These are phyloP conservation scores for Acleris laterana DNA, from an alignment of 2,888 invertebrate species.

Conservation along the genomic window DNA sequence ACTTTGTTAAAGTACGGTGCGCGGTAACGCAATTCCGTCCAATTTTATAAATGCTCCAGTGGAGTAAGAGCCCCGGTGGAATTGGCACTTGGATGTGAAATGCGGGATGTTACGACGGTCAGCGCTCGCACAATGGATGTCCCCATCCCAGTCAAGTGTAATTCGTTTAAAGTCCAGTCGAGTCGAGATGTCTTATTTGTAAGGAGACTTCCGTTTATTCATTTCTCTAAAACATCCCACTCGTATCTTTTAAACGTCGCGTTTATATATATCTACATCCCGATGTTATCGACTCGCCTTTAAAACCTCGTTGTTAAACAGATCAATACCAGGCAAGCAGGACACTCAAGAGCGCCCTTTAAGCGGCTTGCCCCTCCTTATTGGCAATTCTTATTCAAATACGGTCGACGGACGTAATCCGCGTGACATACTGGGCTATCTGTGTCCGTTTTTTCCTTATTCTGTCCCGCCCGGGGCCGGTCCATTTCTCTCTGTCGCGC, in stretches of 20 bases:
- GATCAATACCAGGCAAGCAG: slow-evolving; percentile 69
- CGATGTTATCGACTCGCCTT: slow-evolving; percentile 13
- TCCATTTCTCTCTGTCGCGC: slow-evolving; percentile 80
- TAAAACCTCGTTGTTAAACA: slow-evolving; percentile 50
- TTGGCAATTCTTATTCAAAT: slow-evolving; percentile 83
- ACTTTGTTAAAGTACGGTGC: slow-evolving; percentile 10
- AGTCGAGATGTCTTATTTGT: not conserved
- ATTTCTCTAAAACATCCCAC: slow-evolving; percentile 25
- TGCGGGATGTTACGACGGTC: slow-evolving; percentile 10
- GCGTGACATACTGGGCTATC: slow-evolving; percentile 76
- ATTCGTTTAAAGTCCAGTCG: slow-evolving; percentile 10
- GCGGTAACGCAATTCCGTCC: slow-evolving; percentile 3
- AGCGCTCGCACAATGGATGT: slow-evolving; percentile 10
- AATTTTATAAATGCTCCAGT: not conserved
- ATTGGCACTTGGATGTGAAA: slow-evolving; percentile 21
- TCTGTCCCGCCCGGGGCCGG: slow-evolving; percentile 63
- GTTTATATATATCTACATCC: not conserved
- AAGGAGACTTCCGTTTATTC: slow-evolving; percentile 6
- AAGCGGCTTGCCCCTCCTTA: slow-evolving; percentile 63
- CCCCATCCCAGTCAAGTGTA: slow-evolving; percentile 3
- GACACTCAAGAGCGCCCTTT: slow-evolving; percentile 62
- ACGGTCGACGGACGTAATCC: slow-evolving; percentile 71
- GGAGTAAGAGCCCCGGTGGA: slow-evolving; percentile 10
- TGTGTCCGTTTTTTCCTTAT: slow-evolving; percentile 76
- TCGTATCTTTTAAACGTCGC: slow-evolving; percentile 5